phyloP scores from a whole-genome alignment of 30 jellyfish, hydroid and myxozoan species.

The Phacellophora camtschatica region DNA sequence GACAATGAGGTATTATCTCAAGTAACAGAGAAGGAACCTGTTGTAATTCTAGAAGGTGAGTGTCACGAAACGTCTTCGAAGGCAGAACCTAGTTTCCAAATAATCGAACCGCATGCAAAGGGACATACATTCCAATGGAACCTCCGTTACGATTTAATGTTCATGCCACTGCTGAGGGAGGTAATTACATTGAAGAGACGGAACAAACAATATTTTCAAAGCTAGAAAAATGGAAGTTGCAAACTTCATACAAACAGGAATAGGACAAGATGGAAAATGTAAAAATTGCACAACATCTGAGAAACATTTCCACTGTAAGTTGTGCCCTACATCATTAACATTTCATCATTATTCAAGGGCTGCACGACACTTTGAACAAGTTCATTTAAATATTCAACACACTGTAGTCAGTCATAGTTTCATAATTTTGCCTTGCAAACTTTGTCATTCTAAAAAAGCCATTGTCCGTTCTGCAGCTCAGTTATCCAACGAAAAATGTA shows the following conservation, averaged over 20 bases:
- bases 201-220: neutral
- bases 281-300: neutral
- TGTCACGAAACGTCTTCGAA: too few relatives aligned
- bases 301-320: neutral
- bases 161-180: too few relatives aligned
- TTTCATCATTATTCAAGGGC: neutral
- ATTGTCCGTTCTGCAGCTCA: neutral
- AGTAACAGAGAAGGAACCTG: too few relatives aligned
- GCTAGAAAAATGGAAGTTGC: too few relatives aligned
- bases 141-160: too few relatives aligned
- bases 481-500: neutral
- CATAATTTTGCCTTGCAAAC: neutral
- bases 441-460: neutral
- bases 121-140: too few relatives aligned
- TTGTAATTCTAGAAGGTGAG: too few relatives aligned
- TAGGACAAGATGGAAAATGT: neutral
- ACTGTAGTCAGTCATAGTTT: neutral
- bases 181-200: neutral
- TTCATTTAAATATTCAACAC: neutral
- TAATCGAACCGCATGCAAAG: too few relatives aligned
- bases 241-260: too few relatives aligned
- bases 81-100: too few relatives aligned
- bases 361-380: neutral
- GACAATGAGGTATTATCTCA: too few relatives aligned
- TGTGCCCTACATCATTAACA: neutral